Evolutionary conservation across 2,113 vertebrate genomes (phyloP).

Genomic region (Ptychochromis oligacanthus): DNA sequence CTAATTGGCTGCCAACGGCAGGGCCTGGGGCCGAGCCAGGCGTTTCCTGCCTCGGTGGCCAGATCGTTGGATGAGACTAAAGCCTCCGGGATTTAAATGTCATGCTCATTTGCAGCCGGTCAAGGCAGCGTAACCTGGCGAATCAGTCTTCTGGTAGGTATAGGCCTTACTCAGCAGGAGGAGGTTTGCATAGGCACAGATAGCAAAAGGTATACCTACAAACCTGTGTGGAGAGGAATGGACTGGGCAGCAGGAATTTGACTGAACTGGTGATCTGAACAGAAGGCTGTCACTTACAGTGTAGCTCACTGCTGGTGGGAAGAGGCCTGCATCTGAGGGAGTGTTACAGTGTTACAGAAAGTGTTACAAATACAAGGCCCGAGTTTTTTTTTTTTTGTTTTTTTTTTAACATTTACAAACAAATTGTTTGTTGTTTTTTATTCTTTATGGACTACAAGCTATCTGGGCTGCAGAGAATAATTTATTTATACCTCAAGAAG

Average conservation of each 20-base stretch:
- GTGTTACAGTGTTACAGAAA: neutral
- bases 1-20: conserved; percentile 62
- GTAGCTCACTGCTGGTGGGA: neutral
- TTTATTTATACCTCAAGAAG: too few relatives aligned
- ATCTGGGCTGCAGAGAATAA: too few relatives aligned
- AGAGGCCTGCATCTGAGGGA: neutral
- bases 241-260: conserved; percentile 20
- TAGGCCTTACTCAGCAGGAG: conserved; percentile 51
- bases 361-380: neutral
- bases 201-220: conserved; percentile 7
- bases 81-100: conserved; percentile 55
- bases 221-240: neutral
- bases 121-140: conserved; percentile 8
- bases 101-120: conserved; percentile 51
- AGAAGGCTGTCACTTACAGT: conserved; percentile 5
- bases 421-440: neutral
- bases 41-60: conserved; percentile 32
- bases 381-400: neutral
- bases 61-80: conserved; percentile 34
- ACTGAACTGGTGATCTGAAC: conserved; percentile 35
- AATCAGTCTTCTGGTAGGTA: conserved; percentile 17
- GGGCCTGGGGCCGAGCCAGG: conserved; percentile 3
- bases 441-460: too few relatives aligned
- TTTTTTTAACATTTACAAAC: too few relatives aligned
- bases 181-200: conserved; percentile 1